These are phyloP conservation scores for Amyelois transitella DNA, from an alignment of 1,140 invertebrate species.

Conservation along the genomic window DNA sequence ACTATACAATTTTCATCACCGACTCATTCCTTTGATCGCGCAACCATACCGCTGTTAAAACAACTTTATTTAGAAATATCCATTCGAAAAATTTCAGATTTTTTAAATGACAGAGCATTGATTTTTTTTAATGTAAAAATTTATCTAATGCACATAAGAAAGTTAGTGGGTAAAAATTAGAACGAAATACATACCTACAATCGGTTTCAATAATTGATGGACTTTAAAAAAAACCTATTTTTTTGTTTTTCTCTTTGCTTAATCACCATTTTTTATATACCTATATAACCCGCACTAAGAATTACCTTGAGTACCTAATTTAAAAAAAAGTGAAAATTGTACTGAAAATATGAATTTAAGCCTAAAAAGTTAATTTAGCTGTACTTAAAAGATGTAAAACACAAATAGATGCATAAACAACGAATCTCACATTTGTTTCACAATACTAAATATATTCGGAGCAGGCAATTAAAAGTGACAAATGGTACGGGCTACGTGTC, in stretches of 20 bases:
- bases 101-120: no score
- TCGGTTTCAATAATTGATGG: no score
- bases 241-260: no score
- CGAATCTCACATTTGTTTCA: constrained; percentile 29
- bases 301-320: background rate
- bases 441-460: constrained; percentile 66
- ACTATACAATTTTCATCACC: background rate
- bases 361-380: background rate
- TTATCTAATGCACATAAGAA: no score
- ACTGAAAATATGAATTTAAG: background rate
- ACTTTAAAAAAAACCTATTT: no score
- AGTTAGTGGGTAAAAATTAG: no score
- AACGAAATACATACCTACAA: no score
- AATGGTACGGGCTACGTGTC: constrained; percentile 52
- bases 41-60: background rate
- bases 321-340: background rate
- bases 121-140: no score
- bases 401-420: background rate
- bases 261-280: no score
- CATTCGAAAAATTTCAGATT: background rate
- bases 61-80: background rate
- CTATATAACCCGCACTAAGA: no score
- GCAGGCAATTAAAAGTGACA: constrained; percentile 73
- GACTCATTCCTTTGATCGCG: background rate
- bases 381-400: background rate